Evolutionary conservation across 2,888 invertebrate genomes (phyloP), one percentile per base, ranked within the genome.

Genomic region (Thecocarcelia acutangulata): DNA sequence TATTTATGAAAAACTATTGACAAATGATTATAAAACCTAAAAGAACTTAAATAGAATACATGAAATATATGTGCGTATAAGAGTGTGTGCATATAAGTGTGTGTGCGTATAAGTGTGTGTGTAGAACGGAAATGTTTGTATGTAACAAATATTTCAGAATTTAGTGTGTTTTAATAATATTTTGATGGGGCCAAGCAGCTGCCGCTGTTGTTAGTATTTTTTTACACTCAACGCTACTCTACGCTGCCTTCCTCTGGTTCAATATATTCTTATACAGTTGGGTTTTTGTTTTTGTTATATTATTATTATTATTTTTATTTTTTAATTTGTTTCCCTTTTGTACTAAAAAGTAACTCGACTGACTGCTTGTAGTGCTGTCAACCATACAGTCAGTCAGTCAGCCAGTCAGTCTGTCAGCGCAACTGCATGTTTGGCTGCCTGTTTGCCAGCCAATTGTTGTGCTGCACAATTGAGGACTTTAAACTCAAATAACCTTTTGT

Each of bases 401-500:
- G 12, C 15, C 44, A 61, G 66, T 17, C 64, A 56, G 64, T 13
- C 15, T 8, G 46, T 21, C 64, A 70, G 42, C 3, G 50, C 13
- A 28, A 17, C 13, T 24, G 42, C 44, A 44, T 64, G 37, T 15
- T 46, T 33, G 59, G 21, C 21, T 42, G 61, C 54, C 63, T 54
- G 33, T 15, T 56, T 56, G 63, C 54, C 74, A 74, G 46, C 64
- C 74, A 74, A 66, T 64, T 74, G 64, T 64, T 74, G 74, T 64
- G 64, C 64, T 77, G 17, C 21, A 24, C 72, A 81, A 88, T 88
- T 88, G 88, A 86, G 89, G 87, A 88, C 88, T 86, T 86, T 88
- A 87, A 87, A 88, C 88, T 86, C 84, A 81, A 88, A 85, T 88
- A 88, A 88, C 88, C 88, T 88, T 86, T 78, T 78, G 82, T 12